Base-by-base conservation (phyloP, 2,888 invertebrate genomes). In the Lamproptera curius region DNA sequence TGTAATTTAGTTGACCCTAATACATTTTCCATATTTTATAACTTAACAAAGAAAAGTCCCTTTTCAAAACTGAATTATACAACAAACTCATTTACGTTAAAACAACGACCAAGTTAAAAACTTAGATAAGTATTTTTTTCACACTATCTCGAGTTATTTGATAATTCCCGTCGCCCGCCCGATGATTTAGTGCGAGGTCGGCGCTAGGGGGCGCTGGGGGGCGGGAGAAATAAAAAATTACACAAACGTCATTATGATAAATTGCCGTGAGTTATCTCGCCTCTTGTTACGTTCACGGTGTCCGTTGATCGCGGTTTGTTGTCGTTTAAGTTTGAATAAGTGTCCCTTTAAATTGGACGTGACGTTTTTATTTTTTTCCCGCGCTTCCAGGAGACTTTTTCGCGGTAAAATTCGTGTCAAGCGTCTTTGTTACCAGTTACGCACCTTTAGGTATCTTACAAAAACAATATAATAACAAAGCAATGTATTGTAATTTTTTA, bases 111-210 rank as follows among this genome's bases (percentile, higher is more conserved):
- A 28, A 10, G 49, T 55, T 50, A 65, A 59, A 62, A 63, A 61
- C 51, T 56, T 51, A 37, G 61, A 68, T 63, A 35, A 26, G 43
- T 43, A 48, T 48, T 68, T 71, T 72, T 69, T 67, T 20, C 63
- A n/a, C n/a, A 75, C 74, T 78, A 84, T 82, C 82, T 76, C 69
- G 75, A 74, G 73, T 76, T 79, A 76, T 79, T 81, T 80, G 78
- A 83, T 83, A 81, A 84, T 80, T 79, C 73, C 63, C 71, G 79
- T 80, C 77, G 57, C 73, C 55, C 55, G 54, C 45, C 20, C 55
- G 52, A 62, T 83, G 81, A 84, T 84, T 84, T 83, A 84, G 70
- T 71, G 53, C 66, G 68, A 72, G 74, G 76, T 76, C 74, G 72
- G 59, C 67, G 60, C 65, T 55, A 70, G 65, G 64, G 67, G 72